Conservation (phyloP, 2,797 vertebrate species). For the Pelobates cultripes region DNA sequence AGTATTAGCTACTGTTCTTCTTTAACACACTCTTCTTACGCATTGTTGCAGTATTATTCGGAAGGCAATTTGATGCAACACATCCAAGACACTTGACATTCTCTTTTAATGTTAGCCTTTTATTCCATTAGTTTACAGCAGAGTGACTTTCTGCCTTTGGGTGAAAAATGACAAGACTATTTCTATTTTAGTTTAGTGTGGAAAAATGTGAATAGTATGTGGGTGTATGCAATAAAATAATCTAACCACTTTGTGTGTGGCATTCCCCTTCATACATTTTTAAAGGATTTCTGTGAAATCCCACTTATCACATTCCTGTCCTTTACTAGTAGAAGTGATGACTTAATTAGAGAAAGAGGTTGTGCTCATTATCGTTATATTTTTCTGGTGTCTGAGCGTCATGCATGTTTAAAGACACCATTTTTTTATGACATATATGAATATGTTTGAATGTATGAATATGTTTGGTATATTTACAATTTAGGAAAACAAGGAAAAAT, state of each 20-base stretch:
- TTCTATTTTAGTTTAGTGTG: conserved; percentile 60
- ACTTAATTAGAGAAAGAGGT: no score
- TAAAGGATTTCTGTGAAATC: neutral
- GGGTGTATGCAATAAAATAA: conserved; percentile 40
- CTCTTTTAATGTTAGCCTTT: conserved; percentile 43
- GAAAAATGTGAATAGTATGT: conserved; percentile 54
- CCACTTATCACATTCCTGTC: neutral
- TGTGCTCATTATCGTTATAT: neutral
- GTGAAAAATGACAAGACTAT: conserved; percentile 55
- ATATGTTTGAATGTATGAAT: no score
- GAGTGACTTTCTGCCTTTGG: conserved; percentile 56
- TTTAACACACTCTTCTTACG: neutral
- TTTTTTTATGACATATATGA: no score
- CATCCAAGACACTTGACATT: conserved; percentile 52
- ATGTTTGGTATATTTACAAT: no score
- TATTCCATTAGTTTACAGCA: conserved; percentile 14
- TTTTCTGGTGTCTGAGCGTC: neutral
- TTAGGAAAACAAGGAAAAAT: no score
- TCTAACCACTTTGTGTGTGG: conserved; percentile 23
- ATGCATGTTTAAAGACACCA: neutral
- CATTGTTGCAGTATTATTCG: neutral
- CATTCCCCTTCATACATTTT: conserved; percentile 11
- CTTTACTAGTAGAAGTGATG: no score
- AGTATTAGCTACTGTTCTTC: no score
- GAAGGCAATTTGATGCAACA: conserved; percentile 45